Evolutionary conservation across 2,797 vertebrate genomes (phyloP).

Genomic region (Macropodus opercularis): DNA sequence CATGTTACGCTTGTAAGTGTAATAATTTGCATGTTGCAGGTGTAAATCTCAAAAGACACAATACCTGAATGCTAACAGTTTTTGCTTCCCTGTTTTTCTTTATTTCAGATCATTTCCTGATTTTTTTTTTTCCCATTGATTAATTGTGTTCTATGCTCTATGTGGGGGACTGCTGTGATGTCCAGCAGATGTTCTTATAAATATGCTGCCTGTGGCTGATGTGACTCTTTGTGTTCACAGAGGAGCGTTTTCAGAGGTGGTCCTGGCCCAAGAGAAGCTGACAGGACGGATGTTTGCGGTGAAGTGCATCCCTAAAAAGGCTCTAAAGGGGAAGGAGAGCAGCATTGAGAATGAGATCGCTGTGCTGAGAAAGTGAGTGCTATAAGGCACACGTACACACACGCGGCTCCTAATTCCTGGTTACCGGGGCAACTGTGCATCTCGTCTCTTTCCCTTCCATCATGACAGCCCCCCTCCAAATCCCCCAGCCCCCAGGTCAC

Average conservation of each 20-base stretch:
- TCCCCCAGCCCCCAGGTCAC: constrained; percentile 50
- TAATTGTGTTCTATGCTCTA: no score
- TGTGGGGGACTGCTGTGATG: background rate
- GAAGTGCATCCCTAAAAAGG: constrained; percentile 98
- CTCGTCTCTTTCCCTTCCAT: constrained; percentile 31
- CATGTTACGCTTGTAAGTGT: no score
- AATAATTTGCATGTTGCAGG: constrained; percentile 9
- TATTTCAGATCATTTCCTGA: no score
- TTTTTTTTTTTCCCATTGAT: no score
- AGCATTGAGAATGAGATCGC: constrained; percentile 98
- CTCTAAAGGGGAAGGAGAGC: constrained; percentile 97
- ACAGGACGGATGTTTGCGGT: constrained; percentile 93
- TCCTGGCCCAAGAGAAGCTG: constrained; percentile 91
- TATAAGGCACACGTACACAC: constrained; percentile 12
- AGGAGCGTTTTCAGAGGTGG: constrained; percentile 96
- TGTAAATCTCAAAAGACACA: constrained; percentile 16
- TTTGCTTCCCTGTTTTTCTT: background rate
- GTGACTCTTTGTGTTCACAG: constrained; percentile 66
- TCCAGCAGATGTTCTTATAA: background rate
- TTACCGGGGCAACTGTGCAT: constrained; percentile 68
- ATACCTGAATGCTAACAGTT: background rate
- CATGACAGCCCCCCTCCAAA: constrained; percentile 1
- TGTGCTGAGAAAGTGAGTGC: constrained; percentile 92
- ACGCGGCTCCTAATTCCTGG: constrained; percentile 48
- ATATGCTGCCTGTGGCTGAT: background rate